Evolutionary conservation across 2,797 vertebrate genomes (phyloP), one percentile per base, ranked within the genome.

Genomic region (Yasuhikotakia modesta): DNA sequence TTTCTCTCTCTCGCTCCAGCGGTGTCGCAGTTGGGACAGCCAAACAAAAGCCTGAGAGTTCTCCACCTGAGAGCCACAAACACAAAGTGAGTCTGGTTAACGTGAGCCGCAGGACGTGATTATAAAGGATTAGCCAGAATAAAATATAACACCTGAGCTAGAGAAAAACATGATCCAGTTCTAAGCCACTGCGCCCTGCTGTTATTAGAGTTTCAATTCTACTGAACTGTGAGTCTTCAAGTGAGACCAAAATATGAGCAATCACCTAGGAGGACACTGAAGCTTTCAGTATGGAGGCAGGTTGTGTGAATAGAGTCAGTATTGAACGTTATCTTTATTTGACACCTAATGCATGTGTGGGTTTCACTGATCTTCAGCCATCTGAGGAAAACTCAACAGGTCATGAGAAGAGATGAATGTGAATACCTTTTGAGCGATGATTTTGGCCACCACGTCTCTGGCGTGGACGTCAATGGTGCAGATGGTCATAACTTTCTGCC

Each of bases 401-500:
- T 39, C 27, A 21, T 16, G 65, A 65, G 19, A 69, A n/a, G 14
- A 60, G 21, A 43, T 16, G 5, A 43, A 21, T 43, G 27, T 22
- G 2, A 88, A 57, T 79, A 98, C 97, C 95, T 98, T 99, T 84
- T 98, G 95, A 0, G 91, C 72, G 0, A 96, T 93, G 91, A 99
- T 94, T 89, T 96, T 99, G 30, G 96, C 94, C 76, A 99, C 96
- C 83, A 98, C 96, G 0, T 99, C 97, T 79, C 98, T 93, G 46
- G 96, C 96, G 0, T 98, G 97, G 55, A 99, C 96, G 0, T 99
- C 96, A 0, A 97, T 96, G 77, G 97, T 99, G 83, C 98, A 99
- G 87, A 99, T 92, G 82, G 96, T 98, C 96, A 97, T 99, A 86
- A 98, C 91, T 79, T 99, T 99, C 91, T 98, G 98, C 35, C 97